Base-by-base conservation (phyloP, 1,140 invertebrate genomes). In the Linepithema humile region DNA sequence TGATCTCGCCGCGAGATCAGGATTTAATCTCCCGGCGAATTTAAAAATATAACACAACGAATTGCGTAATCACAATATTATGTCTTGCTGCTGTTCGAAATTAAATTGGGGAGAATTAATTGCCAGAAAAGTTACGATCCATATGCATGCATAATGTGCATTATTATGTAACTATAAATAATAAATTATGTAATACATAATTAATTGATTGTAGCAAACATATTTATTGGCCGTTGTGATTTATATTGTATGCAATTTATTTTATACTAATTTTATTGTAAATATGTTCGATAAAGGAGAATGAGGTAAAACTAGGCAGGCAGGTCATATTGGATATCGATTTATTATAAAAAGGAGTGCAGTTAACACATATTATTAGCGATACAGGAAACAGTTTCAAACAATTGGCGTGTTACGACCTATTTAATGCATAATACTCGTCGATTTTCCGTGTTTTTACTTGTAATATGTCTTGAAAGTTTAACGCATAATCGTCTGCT, bases 321-420 rank as follows among this genome's bases (percentile, higher is more conserved):
- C 32, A n/a, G 29, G 20, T 65, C 60, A 17, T 77, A 64, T 65
- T 9, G 59, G 20, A 5, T 77, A 50, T 64, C 20, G 59, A 4
- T 65, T 77, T 62, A 75, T 35, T n/a, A 10, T 17, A 29, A 75
- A 60, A 62, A 62, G 32, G 17, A 12, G 5, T 15, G 45, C 60
- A 50, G 43, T 65, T 65, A 29, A 65, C 64, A 77, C 38, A 38
- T 65, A 77, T 77, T 65, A 48, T 45, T 74, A 20, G 12, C 17
- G 10, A 45, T 50, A 3, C 26, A 38, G 23, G 4, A 32, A 50
- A 2, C 17, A 45, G 29, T 75, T 35, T 1, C 12, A 64, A 50
- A 65, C 29, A 65, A 35, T n/a, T 64, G 26, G 12, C 40, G 7
- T 10, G 40, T 64, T 3, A 17, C 6, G 9, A 20, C 9, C 9